Percentiles rank a stretch among this genome's conserved stretches.
phyloP scores from a whole-genome alignment of 2,888 invertebrate species.

The Priocnemis perturbator region DNA sequence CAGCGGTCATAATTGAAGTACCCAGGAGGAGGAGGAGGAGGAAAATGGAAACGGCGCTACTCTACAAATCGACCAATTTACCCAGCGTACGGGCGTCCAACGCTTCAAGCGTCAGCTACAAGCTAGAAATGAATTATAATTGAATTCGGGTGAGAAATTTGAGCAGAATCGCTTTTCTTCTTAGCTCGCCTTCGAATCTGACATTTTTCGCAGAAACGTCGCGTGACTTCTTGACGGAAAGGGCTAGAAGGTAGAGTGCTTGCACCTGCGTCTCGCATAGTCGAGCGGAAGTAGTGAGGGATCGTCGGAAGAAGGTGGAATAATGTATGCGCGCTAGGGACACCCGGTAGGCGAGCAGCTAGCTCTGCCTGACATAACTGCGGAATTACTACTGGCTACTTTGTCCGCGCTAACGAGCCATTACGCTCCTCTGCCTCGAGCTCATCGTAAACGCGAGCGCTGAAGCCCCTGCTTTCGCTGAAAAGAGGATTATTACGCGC shows the following conservation, averaged over 20 bases:
- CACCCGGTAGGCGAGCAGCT: background rate
- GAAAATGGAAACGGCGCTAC: too few relatives aligned
- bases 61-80: too few relatives aligned
- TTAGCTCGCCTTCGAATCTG: too few relatives aligned
- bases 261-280: too few relatives aligned
- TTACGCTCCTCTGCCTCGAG: constrained; percentile 25
- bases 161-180: too few relatives aligned
- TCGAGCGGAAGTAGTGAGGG: constrained; percentile 1
- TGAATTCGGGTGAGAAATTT: too few relatives aligned
- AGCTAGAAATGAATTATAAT: too few relatives aligned
- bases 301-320: constrained; percentile 6
- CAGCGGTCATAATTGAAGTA: too few relatives aligned
- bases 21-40: too few relatives aligned
- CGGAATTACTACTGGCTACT: constrained; percentile 30
- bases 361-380: constrained; percentile 17
- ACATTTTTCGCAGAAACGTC: background rate
- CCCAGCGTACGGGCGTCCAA: too few relatives aligned
- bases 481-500: constrained; percentile 24
- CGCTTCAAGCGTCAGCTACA: too few relatives aligned
- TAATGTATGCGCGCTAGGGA: constrained; percentile 17
- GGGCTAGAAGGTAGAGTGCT: too few relatives aligned
- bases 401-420: constrained; percentile 38
- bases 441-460: constrained; percentile 8
- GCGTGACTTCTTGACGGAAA: background rate
- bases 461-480: constrained; percentile 2